Percentiles rank a stretch among this genome's conserved stretches.
Conservation (phyloP, 2,113 vertebrate genomes). For the Lepidothrix coronata region DNA sequence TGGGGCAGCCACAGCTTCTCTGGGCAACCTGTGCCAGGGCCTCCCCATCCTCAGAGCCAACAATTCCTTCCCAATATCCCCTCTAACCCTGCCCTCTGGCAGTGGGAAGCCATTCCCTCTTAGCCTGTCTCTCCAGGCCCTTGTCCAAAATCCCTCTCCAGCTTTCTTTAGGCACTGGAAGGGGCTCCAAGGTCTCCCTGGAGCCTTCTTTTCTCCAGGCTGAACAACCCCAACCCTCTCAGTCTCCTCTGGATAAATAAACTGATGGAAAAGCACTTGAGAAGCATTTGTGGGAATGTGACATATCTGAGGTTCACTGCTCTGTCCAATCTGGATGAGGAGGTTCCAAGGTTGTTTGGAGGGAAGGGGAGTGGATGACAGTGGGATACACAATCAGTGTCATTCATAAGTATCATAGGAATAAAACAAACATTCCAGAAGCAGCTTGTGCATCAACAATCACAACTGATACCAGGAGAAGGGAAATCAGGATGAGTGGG, state of each 20-base stretch:
- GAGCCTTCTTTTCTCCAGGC: background rate
- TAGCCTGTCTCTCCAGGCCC: background rate
- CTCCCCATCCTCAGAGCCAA: rapidly evolving
- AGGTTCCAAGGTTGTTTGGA: background rate
- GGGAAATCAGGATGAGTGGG: background rate
- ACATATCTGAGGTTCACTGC: background rate
- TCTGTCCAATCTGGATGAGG: background rate
- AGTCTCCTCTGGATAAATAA: background rate
- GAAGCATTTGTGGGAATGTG: background rate
- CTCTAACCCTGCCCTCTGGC: background rate
- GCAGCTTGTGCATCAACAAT: background rate
- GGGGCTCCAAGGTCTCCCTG: background rate
- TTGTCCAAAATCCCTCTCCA: background rate
- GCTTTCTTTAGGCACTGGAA: background rate
- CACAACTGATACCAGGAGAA: background rate
- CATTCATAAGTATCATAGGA: rapidly evolving
- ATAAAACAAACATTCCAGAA: background rate
- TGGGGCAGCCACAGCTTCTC: background rate
- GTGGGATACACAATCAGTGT: rapidly evolving
- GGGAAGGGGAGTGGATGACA: background rate
- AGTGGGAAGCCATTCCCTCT: background rate
- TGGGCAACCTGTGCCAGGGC: background rate
- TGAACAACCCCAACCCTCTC: background rate
- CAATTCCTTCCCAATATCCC: background rate
- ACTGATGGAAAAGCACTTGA: background rate